phyloP scores from a whole-genome alignment of 1,140 invertebrate species.

The Heliconius hermathena region DNA sequence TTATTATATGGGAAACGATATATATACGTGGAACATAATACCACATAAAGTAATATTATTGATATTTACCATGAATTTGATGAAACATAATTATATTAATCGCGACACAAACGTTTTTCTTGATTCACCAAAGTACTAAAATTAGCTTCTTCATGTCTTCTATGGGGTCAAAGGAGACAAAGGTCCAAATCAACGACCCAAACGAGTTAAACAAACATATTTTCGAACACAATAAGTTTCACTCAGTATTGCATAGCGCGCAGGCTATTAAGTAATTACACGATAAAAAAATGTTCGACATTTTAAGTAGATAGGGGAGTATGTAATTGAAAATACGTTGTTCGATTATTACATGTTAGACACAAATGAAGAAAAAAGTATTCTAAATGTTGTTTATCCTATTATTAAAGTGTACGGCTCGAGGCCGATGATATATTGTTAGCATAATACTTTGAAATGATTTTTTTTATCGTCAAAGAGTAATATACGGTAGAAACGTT shows the following conservation, averaged over 20 bases:
- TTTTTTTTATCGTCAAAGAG: neutral
- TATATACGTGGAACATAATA: too few relatives aligned
- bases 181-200: too few relatives aligned
- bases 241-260: neutral
- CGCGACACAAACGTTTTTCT: too few relatives aligned
- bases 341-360: conserved; percentile 1
- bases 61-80: too few relatives aligned
- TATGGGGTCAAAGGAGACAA: too few relatives aligned
- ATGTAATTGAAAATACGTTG: neutral
- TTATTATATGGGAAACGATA: too few relatives aligned
- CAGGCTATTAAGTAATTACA: neutral
- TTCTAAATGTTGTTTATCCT: conserved; percentile 3
- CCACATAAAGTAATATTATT: too few relatives aligned
- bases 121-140: too few relatives aligned
- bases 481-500: neutral
- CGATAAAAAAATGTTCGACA: conserved; percentile 1
- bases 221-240: neutral
- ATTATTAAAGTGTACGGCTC: neutral
- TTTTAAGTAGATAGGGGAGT: conserved; percentile 6
- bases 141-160: too few relatives aligned
- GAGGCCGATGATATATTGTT: neutral
- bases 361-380: conserved; percentile 5
- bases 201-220: neutral
- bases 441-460: neutral
- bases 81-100: too few relatives aligned